Evolutionary conservation across 2,888 invertebrate species (phyloP).

Genomic region (Andrena praecox): DNA sequence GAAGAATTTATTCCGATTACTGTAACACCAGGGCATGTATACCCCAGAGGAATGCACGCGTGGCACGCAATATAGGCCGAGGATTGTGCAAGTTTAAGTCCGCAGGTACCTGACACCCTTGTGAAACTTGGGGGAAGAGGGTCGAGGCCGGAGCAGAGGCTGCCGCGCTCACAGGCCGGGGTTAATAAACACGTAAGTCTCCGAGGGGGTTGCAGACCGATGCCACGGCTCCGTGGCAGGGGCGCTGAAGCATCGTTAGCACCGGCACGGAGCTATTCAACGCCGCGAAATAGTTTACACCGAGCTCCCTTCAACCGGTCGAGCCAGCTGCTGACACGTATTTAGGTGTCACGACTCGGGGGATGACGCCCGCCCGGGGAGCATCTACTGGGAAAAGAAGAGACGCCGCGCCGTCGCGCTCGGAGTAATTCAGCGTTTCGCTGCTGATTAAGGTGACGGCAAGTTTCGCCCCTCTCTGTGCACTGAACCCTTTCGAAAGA

Average conservation of each 20-base stretch:
- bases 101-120: conserved; percentile 44
- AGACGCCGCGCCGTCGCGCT: not conserved
- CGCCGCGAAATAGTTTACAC: conserved; percentile 75
- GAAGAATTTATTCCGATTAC: not conserved
- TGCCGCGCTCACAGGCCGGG: conserved; percentile 41
- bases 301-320: conserved; percentile 59
- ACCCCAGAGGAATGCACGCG: conserved; percentile 4
- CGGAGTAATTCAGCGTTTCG: conserved; percentile 28
- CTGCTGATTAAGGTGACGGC: conserved; percentile 24
- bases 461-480: conserved; percentile 1
- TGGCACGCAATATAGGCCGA: conserved; percentile 32
- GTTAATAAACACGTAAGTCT: conserved; percentile 76
- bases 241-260: conserved; percentile 75
- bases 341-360: conserved; percentile 65
- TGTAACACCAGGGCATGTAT: not conserved
- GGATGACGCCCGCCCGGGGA: conserved; percentile 22
- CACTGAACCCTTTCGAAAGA: not conserved
- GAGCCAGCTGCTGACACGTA: conserved; percentile 64
- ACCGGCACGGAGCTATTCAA: conserved; percentile 72
- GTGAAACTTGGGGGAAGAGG: conserved; percentile 24
- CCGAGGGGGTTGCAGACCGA: conserved; percentile 47
- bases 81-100: conserved; percentile 44
- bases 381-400: conserved; percentile 18
- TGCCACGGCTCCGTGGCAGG: conserved; percentile 31
- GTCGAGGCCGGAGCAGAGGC: conserved; percentile 26